phyloP scores from a whole-genome alignment of 2,888 invertebrate genomes.

The Leucophenga montana region DNA sequence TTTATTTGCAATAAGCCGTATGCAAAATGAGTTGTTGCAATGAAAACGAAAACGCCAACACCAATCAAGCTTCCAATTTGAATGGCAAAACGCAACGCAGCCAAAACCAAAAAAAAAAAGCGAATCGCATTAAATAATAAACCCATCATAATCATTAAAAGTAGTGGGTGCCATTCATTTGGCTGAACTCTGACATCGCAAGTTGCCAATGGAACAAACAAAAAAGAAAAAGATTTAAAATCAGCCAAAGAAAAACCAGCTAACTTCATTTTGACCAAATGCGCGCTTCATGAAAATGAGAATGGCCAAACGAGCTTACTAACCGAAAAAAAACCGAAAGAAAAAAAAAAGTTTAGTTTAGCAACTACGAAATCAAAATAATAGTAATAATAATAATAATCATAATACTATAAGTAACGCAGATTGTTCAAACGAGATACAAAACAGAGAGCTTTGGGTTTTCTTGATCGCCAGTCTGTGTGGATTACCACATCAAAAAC shows the following conservation, averaged over 20 bases:
- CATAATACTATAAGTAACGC: constrained; percentile 44
- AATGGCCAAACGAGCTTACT: too few relatives aligned
- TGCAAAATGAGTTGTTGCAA: too few relatives aligned
- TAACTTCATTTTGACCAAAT: constrained; percentile 47
- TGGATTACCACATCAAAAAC: constrained; percentile 33
- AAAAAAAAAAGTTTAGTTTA: constrained; percentile 2
- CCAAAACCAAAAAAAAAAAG: too few relatives aligned
- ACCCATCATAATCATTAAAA: constrained; percentile 65
- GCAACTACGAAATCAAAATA: constrained; percentile 37
- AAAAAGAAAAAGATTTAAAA: constrained; percentile 28
- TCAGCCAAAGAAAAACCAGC: constrained; percentile 32
- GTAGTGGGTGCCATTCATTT: constrained; percentile 66
- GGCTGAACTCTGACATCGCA: constrained; percentile 59
- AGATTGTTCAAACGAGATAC: constrained; percentile 59
- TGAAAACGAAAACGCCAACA: too few relatives aligned
- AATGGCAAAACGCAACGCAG: too few relatives aligned
- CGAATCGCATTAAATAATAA: constrained; percentile 57
- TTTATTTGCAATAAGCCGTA: too few relatives aligned
- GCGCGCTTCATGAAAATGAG: constrained; percentile 14
- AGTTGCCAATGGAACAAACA: constrained; percentile 19
- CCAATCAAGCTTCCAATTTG: too few relatives aligned
- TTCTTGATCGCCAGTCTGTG: too few relatives aligned
- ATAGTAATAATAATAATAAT: constrained; percentile 60
- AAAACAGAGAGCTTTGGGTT: constrained; percentile 32
- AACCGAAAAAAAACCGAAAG: constrained; percentile 19